Evolutionary conservation across 1,140 invertebrate genomes (phyloP).

Genomic region (Diploscapter pachys): DNA sequence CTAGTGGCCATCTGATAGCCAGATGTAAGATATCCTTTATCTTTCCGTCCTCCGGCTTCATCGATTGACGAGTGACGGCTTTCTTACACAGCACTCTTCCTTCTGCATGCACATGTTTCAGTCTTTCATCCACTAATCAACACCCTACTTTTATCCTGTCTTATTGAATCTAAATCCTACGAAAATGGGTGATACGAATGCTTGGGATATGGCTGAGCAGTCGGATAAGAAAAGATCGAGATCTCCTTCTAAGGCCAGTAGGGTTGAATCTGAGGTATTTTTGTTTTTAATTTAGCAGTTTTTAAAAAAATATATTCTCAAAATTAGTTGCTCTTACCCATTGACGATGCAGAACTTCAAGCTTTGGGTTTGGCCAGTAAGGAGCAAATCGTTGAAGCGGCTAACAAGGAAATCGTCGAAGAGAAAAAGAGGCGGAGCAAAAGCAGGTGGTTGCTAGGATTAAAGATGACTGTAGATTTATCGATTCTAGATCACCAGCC

Average conservation of each 20-base stretch:
- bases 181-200: constrained; percentile 36
- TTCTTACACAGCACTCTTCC: no score
- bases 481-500: constrained; percentile 46
- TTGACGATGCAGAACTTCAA: constrained; percentile 22
- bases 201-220: constrained; percentile 50
- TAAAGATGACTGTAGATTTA: not conserved
- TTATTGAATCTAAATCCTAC: no score
- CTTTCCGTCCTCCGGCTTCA: no score
- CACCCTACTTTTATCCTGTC: no score
- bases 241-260: constrained; percentile 34
- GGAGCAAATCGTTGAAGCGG: constrained; percentile 19
- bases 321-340: not conserved
- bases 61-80: no score
- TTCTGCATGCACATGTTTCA: no score
- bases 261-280: constrained; percentile 20
- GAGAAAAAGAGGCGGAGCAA: constrained; percentile 21
- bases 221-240: constrained; percentile 25
- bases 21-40: no score
- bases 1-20: no score
- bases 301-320: not conserved
- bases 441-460: constrained; percentile 1
- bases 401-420: not conserved
- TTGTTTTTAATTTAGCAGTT: not conserved
- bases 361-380: constrained; percentile 12
- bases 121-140: no score